phyloP scores from a whole-genome alignment of 2,113 vertebrate species.

The Nerophis ophidion region DNA sequence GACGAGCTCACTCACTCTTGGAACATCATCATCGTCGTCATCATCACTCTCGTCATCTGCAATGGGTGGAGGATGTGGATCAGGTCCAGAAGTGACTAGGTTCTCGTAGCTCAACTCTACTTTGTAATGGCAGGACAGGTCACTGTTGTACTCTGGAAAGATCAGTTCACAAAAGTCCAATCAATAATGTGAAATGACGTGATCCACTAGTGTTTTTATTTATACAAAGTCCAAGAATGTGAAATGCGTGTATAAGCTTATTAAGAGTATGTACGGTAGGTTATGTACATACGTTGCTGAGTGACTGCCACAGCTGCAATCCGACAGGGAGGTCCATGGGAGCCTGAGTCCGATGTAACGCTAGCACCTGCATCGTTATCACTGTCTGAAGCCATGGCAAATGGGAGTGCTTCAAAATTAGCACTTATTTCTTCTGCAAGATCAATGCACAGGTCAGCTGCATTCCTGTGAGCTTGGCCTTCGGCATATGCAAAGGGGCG shows the following conservation, averaged over 20 bases:
- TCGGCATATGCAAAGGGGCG: conserved; percentile 89
- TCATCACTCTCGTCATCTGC: conserved; percentile 96
- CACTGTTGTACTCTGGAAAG: conserved; percentile 88
- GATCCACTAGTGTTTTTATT: background rate
- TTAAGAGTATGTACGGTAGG: background rate
- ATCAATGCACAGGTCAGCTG: conserved; percentile 91
- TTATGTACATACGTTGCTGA: conserved; percentile 80
- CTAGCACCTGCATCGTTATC: conserved; percentile 95
- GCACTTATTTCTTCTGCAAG: conserved; percentile 96
- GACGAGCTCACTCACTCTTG: conserved; percentile 74
- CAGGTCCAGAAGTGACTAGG: conserved; percentile 89
- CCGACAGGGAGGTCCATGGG: conserved; percentile 89
- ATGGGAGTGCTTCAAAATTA: conserved; percentile 95
- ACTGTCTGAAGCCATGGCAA: conserved; percentile 97
- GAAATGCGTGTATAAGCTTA: background rate
- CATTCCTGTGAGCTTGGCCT: conserved; percentile 94
- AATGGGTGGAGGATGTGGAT: conserved; percentile 85
- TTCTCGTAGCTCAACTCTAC: conserved; percentile 95
- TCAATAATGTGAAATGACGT: conserved; percentile 11
- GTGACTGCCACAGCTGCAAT: conserved; percentile 87
- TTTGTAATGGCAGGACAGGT: conserved; percentile 91
- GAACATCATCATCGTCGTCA: conserved; percentile 89
- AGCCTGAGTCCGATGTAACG: conserved; percentile 89
- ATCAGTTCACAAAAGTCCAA: conserved; percentile 12
- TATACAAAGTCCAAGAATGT: background rate